Evolutionary conservation across 2,888 invertebrate species (phyloP).

Genomic region (Coremacera marginata): DNA sequence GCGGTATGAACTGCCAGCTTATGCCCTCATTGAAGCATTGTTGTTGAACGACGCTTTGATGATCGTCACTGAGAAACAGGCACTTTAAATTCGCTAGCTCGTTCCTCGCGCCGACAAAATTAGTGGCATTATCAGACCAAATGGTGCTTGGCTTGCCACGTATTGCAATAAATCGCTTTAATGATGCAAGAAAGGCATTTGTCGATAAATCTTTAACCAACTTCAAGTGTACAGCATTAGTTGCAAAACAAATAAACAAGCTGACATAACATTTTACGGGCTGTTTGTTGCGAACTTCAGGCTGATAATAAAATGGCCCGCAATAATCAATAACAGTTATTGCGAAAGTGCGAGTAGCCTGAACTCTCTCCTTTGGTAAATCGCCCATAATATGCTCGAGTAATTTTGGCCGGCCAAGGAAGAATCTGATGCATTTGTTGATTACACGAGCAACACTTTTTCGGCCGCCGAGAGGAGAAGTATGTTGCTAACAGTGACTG

Average conservation of each 20-base stretch:
- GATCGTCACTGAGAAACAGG: neutral
- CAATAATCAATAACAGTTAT: no score
- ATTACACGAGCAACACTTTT: slow-evolving; percentile 19
- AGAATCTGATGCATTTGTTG: slow-evolving; percentile 31
- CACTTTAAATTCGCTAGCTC: neutral
- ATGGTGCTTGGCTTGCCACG: slow-evolving; percentile 42
- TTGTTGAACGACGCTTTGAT: slow-evolving; percentile 18
- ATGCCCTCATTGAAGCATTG: slow-evolving; percentile 36
- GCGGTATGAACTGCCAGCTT: slow-evolving; percentile 41
- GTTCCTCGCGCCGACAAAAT: slow-evolving; percentile 41
- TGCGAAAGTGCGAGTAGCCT: no score
- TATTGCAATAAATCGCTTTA: slow-evolving; percentile 32
- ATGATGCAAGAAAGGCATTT: slow-evolving; percentile 21
- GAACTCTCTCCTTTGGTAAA: no score
- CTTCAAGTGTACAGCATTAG: slow-evolving; percentile 31
- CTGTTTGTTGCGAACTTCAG: slow-evolving; percentile 21
- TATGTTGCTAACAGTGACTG: slow-evolving; percentile 19
- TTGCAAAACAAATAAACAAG: slow-evolving; percentile 36
- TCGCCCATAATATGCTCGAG: no score
- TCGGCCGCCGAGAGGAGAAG: slow-evolving; percentile 32
- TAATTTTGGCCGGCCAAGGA: slow-evolving; percentile 20
- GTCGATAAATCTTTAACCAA: slow-evolving; percentile 40
- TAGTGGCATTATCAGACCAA: no score
- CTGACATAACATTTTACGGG: slow-evolving; percentile 36
- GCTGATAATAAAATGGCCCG: slow-evolving; percentile 35